phyloP scores from a whole-genome alignment of 2,797 vertebrate genomes.

The Eidolon dupreanum region DNA sequence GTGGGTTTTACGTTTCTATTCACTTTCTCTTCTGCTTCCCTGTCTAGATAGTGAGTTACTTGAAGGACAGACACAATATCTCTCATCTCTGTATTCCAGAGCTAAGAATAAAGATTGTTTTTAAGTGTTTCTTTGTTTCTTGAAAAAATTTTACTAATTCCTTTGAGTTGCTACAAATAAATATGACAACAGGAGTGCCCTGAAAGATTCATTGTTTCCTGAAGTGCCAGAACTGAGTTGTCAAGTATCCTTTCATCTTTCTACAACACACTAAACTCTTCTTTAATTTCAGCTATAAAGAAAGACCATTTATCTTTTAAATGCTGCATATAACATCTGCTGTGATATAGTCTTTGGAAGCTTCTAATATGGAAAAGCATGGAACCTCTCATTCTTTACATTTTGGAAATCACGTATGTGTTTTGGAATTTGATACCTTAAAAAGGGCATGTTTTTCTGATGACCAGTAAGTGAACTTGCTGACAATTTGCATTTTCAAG shows the following conservation, averaged over 20 bases:
- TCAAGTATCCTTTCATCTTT: neutral
- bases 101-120: neutral
- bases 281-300: neutral
- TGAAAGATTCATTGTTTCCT: neutral
- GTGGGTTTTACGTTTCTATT: neutral
- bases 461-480: neutral
- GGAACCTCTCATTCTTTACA: slow-evolving; percentile 22
- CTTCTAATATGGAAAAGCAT: slow-evolving; percentile 35
- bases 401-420: slow-evolving; percentile 42
- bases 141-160: slow-evolving; percentile 40
- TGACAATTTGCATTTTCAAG: neutral
- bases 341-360: slow-evolving; percentile 39
- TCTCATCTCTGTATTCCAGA: neutral
- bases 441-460: neutral
- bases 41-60: neutral
- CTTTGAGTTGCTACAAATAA: slow-evolving; percentile 19
- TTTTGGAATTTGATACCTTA: neutral
- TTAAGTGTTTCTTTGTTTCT: neutral
- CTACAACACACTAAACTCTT: slow-evolving; percentile 41
- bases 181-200: neutral
- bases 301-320: neutral
- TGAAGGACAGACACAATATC: neutral
- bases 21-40: neutral
- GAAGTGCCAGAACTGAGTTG: neutral
- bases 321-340: slow-evolving; percentile 59